Evolutionary conservation across 2,113 vertebrate species (phyloP).

Genomic region (Pelobates fuscus): DNA sequence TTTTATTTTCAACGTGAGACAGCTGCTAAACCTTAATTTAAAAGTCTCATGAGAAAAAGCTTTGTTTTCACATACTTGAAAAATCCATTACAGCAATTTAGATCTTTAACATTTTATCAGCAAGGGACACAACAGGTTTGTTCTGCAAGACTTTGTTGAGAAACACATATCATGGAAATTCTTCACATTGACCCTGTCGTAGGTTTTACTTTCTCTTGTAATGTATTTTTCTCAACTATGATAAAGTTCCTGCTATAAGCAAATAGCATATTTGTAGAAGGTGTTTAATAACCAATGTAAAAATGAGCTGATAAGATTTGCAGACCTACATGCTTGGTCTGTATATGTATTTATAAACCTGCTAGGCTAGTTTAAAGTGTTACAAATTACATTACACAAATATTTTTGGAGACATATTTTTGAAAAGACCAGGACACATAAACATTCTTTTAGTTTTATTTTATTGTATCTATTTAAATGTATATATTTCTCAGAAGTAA

Average conservation of each 20-base stretch:
- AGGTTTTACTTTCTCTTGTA: constrained; percentile 32
- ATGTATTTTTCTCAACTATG: constrained; percentile 12
- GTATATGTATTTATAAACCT: too few relatives aligned
- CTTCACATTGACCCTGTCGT: constrained; percentile 34
- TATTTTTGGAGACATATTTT: too few relatives aligned
- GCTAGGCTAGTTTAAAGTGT: too few relatives aligned
- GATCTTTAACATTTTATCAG: constrained; percentile 44
- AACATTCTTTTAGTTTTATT: too few relatives aligned
- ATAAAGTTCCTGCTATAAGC: not conserved
- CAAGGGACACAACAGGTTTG: constrained; percentile 43
- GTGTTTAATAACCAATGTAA: not conserved
- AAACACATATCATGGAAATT: constrained; percentile 32
- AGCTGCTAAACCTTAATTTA: constrained; percentile 42
- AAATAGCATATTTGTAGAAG: not conserved
- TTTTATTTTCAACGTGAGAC: constrained; percentile 35
- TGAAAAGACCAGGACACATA: too few relatives aligned
- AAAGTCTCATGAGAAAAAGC: constrained; percentile 34
- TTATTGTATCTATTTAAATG: too few relatives aligned
- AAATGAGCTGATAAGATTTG: too few relatives aligned
- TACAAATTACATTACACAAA: too few relatives aligned
- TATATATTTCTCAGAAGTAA: too few relatives aligned
- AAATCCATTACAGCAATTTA: constrained; percentile 49
- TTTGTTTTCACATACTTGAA: constrained; percentile 47
- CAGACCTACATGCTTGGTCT: too few relatives aligned
- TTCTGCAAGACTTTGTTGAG: constrained; percentile 32